Conservation (phyloP, 2,888 invertebrate species). For the Zygaena filipendulae region DNA sequence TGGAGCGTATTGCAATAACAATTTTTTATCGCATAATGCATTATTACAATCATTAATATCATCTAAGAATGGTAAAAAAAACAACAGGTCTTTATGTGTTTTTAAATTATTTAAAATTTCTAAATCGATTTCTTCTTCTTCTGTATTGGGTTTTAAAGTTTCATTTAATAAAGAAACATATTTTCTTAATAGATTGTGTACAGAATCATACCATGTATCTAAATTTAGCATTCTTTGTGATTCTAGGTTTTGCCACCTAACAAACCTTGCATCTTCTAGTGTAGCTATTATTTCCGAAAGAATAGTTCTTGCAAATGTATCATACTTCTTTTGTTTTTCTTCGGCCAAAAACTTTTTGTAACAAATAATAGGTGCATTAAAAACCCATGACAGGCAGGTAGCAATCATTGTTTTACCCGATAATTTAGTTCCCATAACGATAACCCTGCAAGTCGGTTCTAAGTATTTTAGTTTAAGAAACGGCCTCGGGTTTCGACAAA, state of each 20-base stretch:
- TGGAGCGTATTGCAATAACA: slow-evolving; percentile 44
- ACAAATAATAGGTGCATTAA: slow-evolving; percentile 53
- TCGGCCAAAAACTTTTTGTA: slow-evolving; percentile 28
- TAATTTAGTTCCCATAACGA: slow-evolving; percentile 68
- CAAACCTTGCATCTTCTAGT: slow-evolving; percentile 41
- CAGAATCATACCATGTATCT: slow-evolving; percentile 38
- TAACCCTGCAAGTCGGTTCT: slow-evolving; percentile 67
- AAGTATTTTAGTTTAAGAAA: slow-evolving; percentile 69
- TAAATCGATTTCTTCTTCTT: slow-evolving; percentile 9
- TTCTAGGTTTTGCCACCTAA: slow-evolving; percentile 45
- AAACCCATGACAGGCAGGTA: slow-evolving; percentile 61
- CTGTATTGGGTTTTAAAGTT: slow-evolving; percentile 13
- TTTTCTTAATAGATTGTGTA: slow-evolving; percentile 20
- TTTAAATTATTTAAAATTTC: slow-evolving; percentile 20
- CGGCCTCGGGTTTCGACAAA: slow-evolving; percentile 71
- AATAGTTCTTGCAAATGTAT: slow-evolving; percentile 33
- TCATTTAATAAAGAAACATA: slow-evolving; percentile 29
- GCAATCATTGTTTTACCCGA: slow-evolving; percentile 71
- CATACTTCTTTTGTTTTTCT: slow-evolving; percentile 33
- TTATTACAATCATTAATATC: slow-evolving; percentile 30
- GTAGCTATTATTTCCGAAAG: slow-evolving; percentile 45
- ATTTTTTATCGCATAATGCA: slow-evolving; percentile 21
- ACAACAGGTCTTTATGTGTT: slow-evolving; percentile 20
- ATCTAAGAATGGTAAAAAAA: slow-evolving; percentile 34
- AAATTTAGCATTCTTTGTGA: slow-evolving; percentile 33